A percentile compares a stretch with the other conserved stretches of the same genome.
phyloP scores from a whole-genome alignment of 2,888 invertebrate genomes.

The Lamellibrachia satsuma region DNA sequence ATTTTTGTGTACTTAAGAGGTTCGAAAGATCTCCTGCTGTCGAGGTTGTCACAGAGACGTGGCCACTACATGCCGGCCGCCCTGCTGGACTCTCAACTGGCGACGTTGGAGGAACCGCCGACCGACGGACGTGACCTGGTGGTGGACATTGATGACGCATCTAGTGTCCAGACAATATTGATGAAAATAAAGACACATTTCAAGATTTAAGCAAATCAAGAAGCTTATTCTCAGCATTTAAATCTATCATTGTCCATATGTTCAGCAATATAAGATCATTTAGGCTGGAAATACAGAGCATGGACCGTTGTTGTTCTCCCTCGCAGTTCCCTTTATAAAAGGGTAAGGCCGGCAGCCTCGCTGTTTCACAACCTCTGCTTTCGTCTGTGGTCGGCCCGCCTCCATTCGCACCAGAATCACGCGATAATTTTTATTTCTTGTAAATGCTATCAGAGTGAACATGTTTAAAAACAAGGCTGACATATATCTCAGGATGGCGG shows the following conservation, averaged over 20 bases:
- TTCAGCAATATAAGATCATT: not conserved
- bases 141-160: slow-evolving; percentile 39
- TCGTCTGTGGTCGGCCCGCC: too few relatives aligned
- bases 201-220: not conserved
- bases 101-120: slow-evolving; percentile 47
- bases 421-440: too few relatives aligned
- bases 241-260: not conserved
- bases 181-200: not conserved
- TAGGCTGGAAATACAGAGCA: not conserved
- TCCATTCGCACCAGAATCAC: too few relatives aligned
- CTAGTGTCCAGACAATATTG: not conserved
- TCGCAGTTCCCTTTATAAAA: too few relatives aligned
- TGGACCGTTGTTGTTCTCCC: not conserved
- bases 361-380: too few relatives aligned
- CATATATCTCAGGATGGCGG: too few relatives aligned
- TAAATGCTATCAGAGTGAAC: too few relatives aligned
- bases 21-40: slow-evolving; percentile 38
- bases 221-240: not conserved
- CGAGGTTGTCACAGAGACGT: slow-evolving; percentile 43
- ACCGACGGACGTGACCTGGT: slow-evolving; percentile 43
- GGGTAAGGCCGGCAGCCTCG: too few relatives aligned
- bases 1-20: slow-evolving; percentile 51
- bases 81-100: slow-evolving; percentile 52
- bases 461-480: too few relatives aligned
- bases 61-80: slow-evolving; percentile 55